These are phyloP conservation scores for Gastracanthus pulcherrimus DNA, from an alignment of 2,888 invertebrate genomes.

Conservation along the genomic window DNA sequence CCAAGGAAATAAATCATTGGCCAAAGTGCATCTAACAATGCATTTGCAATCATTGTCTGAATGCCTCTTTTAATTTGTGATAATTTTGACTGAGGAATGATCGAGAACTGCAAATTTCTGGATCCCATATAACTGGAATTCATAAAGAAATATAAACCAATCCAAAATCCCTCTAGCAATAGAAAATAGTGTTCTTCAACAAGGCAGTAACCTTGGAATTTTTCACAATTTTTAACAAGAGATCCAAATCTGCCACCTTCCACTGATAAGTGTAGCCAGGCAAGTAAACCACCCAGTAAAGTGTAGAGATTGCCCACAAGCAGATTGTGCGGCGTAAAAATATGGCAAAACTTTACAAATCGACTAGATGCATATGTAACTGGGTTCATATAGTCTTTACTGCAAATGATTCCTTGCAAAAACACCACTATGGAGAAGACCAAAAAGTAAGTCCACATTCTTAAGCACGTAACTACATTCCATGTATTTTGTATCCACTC, in stretches of 20 bases:
- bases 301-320: slow-evolving; percentile 81
- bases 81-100: slow-evolving; percentile 85
- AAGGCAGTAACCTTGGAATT: slow-evolving; percentile 80
- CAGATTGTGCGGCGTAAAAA: slow-evolving; percentile 82
- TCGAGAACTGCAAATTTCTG: slow-evolving; percentile 83
- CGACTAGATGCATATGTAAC: slow-evolving; percentile 83
- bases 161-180: slow-evolving; percentile 81
- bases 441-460: slow-evolving; percentile 83
- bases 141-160: slow-evolving; percentile 82
- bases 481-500: slow-evolving; percentile 83
- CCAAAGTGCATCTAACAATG: slow-evolving; percentile 81
- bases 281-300: slow-evolving; percentile 83
- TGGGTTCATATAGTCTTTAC: slow-evolving; percentile 83
- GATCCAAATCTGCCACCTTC: slow-evolving; percentile 81
- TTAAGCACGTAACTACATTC: slow-evolving; percentile 80
- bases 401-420: slow-evolving; percentile 85
- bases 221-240: slow-evolving; percentile 78
- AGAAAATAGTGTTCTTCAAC: slow-evolving; percentile 85
- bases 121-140: slow-evolving; percentile 80
- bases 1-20: slow-evolving; percentile 82
- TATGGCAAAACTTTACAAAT: slow-evolving; percentile 82
- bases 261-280: slow-evolving; percentile 85
- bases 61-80: slow-evolving; percentile 83
- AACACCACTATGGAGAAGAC: slow-evolving; percentile 83
- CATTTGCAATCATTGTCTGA: slow-evolving; percentile 80